Evolutionary conservation across 2,797 vertebrate genomes (phyloP).

Genomic region (Scomberomorus guttatus): DNA sequence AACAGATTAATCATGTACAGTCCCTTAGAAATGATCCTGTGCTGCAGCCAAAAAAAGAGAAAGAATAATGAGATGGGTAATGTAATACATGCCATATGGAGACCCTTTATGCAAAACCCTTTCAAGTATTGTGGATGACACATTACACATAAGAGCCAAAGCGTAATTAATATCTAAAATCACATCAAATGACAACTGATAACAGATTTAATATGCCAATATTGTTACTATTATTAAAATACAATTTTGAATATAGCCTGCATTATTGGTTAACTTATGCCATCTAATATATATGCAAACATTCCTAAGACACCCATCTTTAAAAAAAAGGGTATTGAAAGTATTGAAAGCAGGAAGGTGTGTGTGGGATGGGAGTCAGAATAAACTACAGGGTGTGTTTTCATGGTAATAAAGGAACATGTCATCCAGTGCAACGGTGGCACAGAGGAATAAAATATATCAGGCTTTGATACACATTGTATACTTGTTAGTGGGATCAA

Average conservation of each 20-base stretch:
- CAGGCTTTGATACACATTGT: neutral
- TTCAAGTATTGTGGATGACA: neutral
- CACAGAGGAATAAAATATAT: too few relatives aligned
- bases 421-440: too few relatives aligned
- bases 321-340: too few relatives aligned
- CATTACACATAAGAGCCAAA: neutral
- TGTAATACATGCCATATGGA: neutral
- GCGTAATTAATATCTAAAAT: constrained; percentile 9
- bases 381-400: too few relatives aligned
- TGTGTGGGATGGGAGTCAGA: too few relatives aligned
- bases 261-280: too few relatives aligned
- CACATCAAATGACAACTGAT: neutral
- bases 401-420: too few relatives aligned
- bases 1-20: neutral
- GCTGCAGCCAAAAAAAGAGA: neutral
- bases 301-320: too few relatives aligned
- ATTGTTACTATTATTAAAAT: neutral
- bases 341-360: too few relatives aligned
- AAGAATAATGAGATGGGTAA: constrained; percentile 8
- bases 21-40: neutral
- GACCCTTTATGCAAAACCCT: neutral
- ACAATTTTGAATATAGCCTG: too few relatives aligned
- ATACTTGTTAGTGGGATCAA: neutral
- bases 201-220: neutral
- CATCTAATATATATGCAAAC: neutral